Evolutionary conservation across 2,113 vertebrate species (phyloP), one percentile per base, ranked within the genome.

Genomic region (Zonotrichia leucophrys): DNA sequence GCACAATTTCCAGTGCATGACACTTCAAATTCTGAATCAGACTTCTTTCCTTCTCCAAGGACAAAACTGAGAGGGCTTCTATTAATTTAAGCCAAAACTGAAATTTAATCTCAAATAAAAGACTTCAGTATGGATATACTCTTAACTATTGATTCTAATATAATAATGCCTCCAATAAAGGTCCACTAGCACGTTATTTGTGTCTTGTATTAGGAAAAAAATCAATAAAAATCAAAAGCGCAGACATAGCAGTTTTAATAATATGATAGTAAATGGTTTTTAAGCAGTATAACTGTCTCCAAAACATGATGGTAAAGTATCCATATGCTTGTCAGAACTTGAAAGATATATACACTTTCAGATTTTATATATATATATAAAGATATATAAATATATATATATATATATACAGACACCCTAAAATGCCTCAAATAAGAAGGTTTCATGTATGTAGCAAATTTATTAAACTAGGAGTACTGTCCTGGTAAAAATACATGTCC

Each of bases 341-440:
- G 14, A 83, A 83, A 92, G 35, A 67, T 6, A 73, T 20, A 69
- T 18, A 77, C 2, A 59, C 30, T 76, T 90, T n/a, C 27, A 68
- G 46, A 88, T 59, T 58, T 21, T 37, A 5, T 37, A 28, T 24
- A 42, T 22, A 42, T 21, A 28, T 37, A 5, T n/a, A 28, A 18
- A 42, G 17, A 42, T 18, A 28, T 7, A 30, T 41, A 41, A 3
- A 41, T 5, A 44, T 9, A 19, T 44, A 44, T 20, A 19, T 44
- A 44, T 20, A 44, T 19, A 20, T 5, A 81, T 1, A 50, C 0
- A 22, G 41, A 18, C 0, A 21, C 5, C 12, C 23, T 41, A 50
- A 80, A 81, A 89, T 56, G 18, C 10, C 69, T 89, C 73, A 78
- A 75, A 72, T 46, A 44, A 53, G 27, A 70, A 90, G n/a, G 15